Evolutionary conservation across 2,113 vertebrate species (phyloP).

Genomic region (Lepisosteus oculatus): DNA sequence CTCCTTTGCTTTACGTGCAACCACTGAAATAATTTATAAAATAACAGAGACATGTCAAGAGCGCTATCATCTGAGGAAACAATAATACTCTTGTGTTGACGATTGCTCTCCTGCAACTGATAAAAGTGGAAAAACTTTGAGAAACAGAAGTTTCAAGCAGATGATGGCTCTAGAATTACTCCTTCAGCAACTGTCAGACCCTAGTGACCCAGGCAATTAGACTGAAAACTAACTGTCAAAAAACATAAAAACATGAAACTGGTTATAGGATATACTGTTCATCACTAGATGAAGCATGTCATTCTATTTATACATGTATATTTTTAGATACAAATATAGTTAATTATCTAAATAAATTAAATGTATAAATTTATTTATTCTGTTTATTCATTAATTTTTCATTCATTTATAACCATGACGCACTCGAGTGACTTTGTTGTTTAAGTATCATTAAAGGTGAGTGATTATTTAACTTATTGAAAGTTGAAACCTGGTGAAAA

Average conservation of each 20-base stretch:
- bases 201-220: slow-evolving; percentile 20
- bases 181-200: slow-evolving; percentile 19
- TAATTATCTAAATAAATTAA: too few relatives aligned
- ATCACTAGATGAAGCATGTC: background rate
- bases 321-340: too few relatives aligned
- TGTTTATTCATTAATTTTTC: too few relatives aligned
- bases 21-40: slow-evolving; percentile 20
- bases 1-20: slow-evolving; percentile 14
- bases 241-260: slow-evolving; percentile 18
- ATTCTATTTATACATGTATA: too few relatives aligned
- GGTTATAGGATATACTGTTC: slow-evolving; percentile 22
- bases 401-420: too few relatives aligned
- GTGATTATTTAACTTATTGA: too few relatives aligned
- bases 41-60: slow-evolving; percentile 23
- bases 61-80: slow-evolving; percentile 11
- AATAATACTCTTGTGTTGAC: slow-evolving; percentile 14
- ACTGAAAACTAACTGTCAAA: slow-evolving; percentile 26
- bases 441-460: too few relatives aligned
- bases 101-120: slow-evolving; percentile 3
- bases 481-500: too few relatives aligned
- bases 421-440: too few relatives aligned
- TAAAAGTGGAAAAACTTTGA: background rate
- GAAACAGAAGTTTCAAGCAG: slow-evolving; percentile 15
- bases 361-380: too few relatives aligned
- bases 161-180: slow-evolving; percentile 17